phyloP scores from a whole-genome alignment of 2,797 vertebrate species.

The Anisognathus igniventris region DNA sequence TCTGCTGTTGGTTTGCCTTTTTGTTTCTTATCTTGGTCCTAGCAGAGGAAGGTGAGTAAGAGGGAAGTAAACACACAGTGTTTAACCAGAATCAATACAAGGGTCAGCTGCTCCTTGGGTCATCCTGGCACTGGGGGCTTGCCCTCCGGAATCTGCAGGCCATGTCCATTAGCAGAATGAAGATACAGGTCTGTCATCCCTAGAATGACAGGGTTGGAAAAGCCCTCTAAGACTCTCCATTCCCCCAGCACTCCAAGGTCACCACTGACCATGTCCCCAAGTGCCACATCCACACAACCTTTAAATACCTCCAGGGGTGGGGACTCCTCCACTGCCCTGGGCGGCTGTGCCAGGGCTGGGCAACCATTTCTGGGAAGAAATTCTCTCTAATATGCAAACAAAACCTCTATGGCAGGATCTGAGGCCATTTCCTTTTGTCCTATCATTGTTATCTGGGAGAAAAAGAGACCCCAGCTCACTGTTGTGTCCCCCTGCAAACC shows the following conservation, averaged over 20 bases:
- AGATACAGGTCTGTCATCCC: neutral
- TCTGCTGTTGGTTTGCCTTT: neutral
- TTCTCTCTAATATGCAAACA: neutral
- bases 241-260: neutral
- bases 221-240: neutral
- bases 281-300: neutral
- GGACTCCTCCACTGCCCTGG: neutral
- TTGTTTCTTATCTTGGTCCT: neutral
- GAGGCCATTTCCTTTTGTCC: neutral
- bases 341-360: neutral
- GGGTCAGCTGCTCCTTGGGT: neutral
- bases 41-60: neutral
- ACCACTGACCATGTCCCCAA: neutral
- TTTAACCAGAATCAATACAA: neutral
- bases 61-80: neutral
- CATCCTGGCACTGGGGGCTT: neutral
- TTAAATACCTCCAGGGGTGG: neutral
- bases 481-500: neutral
- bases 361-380: neutral
- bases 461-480: neutral
- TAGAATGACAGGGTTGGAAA: neutral
- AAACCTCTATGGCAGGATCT: neutral
- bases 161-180: neutral
- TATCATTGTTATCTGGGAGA: neutral
- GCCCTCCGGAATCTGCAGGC: neutral